phyloP scores from a whole-genome alignment of 2,888 invertebrate genomes.

The Caenorhabditis imperialis region DNA sequence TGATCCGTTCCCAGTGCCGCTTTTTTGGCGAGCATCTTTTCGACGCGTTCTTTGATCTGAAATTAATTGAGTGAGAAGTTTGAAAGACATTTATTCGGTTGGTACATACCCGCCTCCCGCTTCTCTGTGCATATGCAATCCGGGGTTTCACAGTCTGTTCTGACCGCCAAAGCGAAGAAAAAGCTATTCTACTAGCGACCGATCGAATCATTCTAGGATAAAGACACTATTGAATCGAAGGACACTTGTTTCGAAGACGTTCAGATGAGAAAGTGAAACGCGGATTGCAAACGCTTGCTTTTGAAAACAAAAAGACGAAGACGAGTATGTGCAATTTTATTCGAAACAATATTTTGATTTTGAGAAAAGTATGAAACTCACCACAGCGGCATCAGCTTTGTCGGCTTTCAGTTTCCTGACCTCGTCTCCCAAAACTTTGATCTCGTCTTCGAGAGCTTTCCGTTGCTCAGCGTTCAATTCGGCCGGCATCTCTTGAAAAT shows the following conservation, averaged over 20 bases:
- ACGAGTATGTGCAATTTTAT: no score
- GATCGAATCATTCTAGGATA: conserved; percentile 28
- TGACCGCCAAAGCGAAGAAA: conserved; percentile 28
- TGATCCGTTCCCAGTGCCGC: conserved; percentile 82
- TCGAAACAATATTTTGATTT: neutral
- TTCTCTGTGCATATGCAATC: conserved; percentile 69
- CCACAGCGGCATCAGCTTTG: conserved; percentile 57
- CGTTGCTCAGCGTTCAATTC: conserved; percentile 40
- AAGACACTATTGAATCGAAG: neutral
- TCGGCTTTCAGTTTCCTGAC: conserved; percentile 55
- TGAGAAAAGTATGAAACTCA: conserved; percentile 49
- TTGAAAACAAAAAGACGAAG: conserved; percentile 1
- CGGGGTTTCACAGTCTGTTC: conserved; percentile 49
- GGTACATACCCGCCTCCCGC: conserved; percentile 70
- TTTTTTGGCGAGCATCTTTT: conserved; percentile 87
- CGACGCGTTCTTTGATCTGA: conserved; percentile 89
- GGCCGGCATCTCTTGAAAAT: conserved; percentile 21
- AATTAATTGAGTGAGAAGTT: conserved; percentile 11
- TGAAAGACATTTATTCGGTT: no score
- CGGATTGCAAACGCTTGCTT: neutral
- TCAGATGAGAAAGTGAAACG: neutral
- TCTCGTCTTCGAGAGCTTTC: conserved; percentile 53
- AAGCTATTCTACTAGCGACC: conserved; percentile 11
- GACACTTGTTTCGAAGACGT: neutral
- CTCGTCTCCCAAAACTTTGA: conserved; percentile 59